Conservation (phyloP, 2,113 vertebrate genomes). For the Cettia cetti region DNA sequence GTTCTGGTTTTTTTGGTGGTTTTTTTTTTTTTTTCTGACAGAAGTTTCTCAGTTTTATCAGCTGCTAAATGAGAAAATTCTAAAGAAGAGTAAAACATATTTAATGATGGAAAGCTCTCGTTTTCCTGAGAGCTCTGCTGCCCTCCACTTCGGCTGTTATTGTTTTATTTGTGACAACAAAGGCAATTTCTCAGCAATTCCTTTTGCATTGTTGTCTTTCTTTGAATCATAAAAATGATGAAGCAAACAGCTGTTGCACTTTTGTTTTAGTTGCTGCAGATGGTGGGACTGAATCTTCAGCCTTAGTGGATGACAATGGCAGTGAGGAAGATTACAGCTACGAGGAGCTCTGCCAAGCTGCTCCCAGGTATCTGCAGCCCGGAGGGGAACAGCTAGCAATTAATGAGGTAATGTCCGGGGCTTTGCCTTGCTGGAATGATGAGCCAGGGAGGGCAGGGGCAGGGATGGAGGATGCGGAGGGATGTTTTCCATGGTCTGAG, state of each 20-base stretch:
- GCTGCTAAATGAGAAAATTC: neutral
- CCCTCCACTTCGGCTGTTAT: neutral
- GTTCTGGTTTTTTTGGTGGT: neutral
- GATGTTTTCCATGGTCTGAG: neutral
- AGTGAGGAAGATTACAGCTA: conserved; percentile 94
- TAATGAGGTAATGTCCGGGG: conserved; percentile 81
- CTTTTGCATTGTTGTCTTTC: neutral
- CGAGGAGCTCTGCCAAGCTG: conserved; percentile 85
- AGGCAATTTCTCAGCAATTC: neutral
- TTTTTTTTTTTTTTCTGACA: fast-evolving
- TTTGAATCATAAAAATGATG: conserved; percentile 7
- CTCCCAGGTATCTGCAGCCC: conserved; percentile 85
- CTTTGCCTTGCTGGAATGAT: neutral
- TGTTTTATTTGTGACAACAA: neutral
- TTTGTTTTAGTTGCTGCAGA: conserved; percentile 75
- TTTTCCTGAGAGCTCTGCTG: neutral
- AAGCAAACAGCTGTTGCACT: conserved; percentile 39
- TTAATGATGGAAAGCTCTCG: neutral
- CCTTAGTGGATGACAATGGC: conserved; percentile 87
- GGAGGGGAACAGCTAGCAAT: conserved; percentile 91
- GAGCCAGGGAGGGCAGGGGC: neutral
- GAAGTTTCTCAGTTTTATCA: neutral
- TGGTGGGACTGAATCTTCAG: conserved; percentile 76
- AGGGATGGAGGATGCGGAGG: fast-evolving
- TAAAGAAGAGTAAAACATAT: neutral